phyloP scores from a whole-genome alignment of 2,888 invertebrate species.

The Philonicus albiceps region DNA sequence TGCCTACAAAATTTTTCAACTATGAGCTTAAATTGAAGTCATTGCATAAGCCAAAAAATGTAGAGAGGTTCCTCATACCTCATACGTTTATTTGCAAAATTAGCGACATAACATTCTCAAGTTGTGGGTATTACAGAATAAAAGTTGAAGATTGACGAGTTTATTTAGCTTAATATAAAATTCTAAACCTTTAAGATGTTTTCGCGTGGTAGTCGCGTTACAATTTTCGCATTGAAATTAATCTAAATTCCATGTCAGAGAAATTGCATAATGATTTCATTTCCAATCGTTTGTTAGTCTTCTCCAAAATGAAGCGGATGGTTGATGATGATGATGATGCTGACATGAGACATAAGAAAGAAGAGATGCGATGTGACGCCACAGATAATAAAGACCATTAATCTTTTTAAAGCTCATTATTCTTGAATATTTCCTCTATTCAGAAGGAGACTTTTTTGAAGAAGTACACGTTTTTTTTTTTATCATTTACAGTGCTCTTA shows the following conservation, averaged over 20 bases:
- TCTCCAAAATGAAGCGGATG: neutral
- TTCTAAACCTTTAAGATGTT: neutral
- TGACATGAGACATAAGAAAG: neutral
- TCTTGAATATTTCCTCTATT: neutral
- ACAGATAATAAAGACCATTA: conserved; percentile 44
- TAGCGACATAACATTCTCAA: neutral
- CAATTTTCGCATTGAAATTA: neutral
- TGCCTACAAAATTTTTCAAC: no score
- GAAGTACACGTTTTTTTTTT: neutral
- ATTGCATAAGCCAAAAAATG: no score
- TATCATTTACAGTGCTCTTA: neutral
- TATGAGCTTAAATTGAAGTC: no score
- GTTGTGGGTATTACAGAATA: neutral
- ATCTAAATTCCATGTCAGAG: neutral
- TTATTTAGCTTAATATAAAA: neutral
- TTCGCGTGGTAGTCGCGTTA: neutral
- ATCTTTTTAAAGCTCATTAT: conserved; percentile 28
- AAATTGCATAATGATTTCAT: neutral
- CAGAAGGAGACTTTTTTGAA: neutral
- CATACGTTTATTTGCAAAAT: neutral
- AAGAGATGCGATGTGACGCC: conserved; percentile 40
- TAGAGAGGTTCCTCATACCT: no score
- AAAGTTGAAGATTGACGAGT: neutral
- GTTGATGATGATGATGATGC: conserved; percentile 13
- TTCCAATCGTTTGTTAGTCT: conserved; percentile 7